Percentiles rank a stretch among this genome's conserved stretches.
phyloP scores from a whole-genome alignment of 2,797 vertebrate species.

The Peromyscus eremicus region DNA sequence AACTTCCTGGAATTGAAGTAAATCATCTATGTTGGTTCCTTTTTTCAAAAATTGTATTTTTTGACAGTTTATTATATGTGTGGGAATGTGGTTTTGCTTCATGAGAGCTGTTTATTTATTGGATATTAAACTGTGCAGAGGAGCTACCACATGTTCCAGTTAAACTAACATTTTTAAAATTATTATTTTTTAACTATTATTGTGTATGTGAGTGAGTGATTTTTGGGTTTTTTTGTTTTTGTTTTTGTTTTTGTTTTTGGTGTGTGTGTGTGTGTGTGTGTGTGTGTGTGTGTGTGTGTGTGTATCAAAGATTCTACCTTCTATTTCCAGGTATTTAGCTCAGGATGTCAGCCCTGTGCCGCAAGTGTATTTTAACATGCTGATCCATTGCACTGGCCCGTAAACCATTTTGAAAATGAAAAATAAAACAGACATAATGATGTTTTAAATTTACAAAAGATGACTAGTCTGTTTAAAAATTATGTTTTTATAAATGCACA shows the following conservation, averaged over 20 bases:
- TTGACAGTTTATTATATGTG: slow-evolving; percentile 9
- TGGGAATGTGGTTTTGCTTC: background rate
- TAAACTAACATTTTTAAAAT: background rate
- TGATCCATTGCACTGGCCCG: background rate
- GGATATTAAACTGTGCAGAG: background rate
- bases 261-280: too few species aligned
- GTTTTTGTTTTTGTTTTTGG: too few species aligned
- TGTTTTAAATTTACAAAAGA: slow-evolving; percentile 8
- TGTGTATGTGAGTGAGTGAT: background rate
- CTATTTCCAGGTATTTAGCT: background rate
- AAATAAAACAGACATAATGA: slow-evolving; percentile 38
- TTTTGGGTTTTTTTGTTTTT: too few species aligned
- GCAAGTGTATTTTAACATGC: background rate
- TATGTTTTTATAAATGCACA: background rate
- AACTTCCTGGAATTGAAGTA: slow-evolving; percentile 21
- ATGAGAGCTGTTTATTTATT: background rate
- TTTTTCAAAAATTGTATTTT: slow-evolving; percentile 25
- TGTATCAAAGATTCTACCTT: background rate
- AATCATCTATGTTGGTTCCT: background rate
- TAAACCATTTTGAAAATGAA: background rate
- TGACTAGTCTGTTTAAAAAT: background rate
- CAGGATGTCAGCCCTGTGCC: background rate
- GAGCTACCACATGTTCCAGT: background rate
- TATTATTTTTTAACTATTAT: background rate
- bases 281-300: too few species aligned